These are phyloP conservation scores for Drosophila kikkawai DNA, from an alignment of 1,140 invertebrate species.

Conservation along the genomic window DNA sequence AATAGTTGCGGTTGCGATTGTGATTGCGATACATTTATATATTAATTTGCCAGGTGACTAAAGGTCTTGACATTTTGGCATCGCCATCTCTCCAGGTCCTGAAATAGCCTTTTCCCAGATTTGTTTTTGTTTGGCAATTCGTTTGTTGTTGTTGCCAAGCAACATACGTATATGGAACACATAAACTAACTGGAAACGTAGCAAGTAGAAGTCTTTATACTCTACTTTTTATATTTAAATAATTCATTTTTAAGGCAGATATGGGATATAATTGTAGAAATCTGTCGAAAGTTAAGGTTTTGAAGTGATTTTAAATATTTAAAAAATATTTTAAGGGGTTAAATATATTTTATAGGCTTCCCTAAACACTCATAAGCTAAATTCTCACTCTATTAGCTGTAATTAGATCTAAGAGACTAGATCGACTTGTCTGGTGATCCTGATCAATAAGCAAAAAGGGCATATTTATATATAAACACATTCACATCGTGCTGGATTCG, in stretches of 20 bases:
- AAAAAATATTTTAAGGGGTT: neutral
- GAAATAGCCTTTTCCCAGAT: conserved; percentile 20
- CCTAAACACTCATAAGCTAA: too few relatives aligned
- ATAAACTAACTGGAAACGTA: neutral
- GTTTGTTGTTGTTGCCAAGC: conserved; percentile 10
- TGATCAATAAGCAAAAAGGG: neutral
- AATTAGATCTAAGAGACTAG: neutral
- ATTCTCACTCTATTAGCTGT: neutral
- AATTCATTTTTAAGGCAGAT: neutral
- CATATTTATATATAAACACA: neutral
- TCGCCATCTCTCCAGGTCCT: neutral
- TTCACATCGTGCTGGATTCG: neutral
- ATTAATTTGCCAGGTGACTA: conserved; percentile 5
- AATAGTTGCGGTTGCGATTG: conserved; percentile 5
- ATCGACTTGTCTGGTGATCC: neutral
- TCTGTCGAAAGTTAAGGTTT: neutral
- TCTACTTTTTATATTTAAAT: neutral
- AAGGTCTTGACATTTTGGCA: conserved; percentile 3
- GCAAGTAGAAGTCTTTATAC: neutral
- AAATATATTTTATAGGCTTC: too few relatives aligned
- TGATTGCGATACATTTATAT: neutral
- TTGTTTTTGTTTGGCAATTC: conserved; percentile 10
- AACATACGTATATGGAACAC: conserved; percentile 6
- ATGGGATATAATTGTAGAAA: accelerated
- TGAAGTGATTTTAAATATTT: neutral